phyloP scores from a whole-genome alignment of 2,888 invertebrate genomes.

The Plemyria rubiginata region DNA sequence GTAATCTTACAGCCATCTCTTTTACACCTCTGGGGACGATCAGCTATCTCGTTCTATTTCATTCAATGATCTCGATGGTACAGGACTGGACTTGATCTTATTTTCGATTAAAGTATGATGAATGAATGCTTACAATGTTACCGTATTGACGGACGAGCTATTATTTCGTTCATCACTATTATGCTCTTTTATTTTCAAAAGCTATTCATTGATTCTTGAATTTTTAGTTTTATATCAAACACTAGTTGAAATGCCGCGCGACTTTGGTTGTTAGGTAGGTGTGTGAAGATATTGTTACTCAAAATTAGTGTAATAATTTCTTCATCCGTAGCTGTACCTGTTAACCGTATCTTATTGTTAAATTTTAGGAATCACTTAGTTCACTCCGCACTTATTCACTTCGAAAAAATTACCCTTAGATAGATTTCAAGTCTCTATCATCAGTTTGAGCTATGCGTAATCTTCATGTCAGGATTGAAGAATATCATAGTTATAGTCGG shows the following conservation, averaged over 20 bases:
- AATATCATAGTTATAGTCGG: too few species aligned
- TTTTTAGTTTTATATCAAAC: background rate
- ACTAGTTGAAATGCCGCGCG: background rate
- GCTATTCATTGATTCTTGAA: slow-evolving; percentile 7
- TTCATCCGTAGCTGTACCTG: too few species aligned
- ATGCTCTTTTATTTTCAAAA: slow-evolving; percentile 31
- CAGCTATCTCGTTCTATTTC: slow-evolving; percentile 52
- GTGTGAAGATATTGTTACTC: too few species aligned
- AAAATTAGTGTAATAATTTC: too few species aligned
- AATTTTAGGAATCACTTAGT: too few species aligned
- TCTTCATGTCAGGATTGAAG: too few species aligned
- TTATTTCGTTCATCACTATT: slow-evolving; percentile 56
- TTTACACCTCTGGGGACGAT: slow-evolving; percentile 36
- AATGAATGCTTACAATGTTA: slow-evolving; percentile 65
- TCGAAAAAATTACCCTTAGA: too few species aligned
- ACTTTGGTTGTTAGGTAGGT: background rate
- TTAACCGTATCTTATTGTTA: too few species aligned
- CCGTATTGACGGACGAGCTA: slow-evolving; percentile 52
- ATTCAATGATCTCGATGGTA: slow-evolving; percentile 64
- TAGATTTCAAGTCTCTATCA: too few species aligned
- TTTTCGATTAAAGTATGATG: slow-evolving; percentile 72
- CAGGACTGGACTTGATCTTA: slow-evolving; percentile 64
- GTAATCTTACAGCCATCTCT: slow-evolving; percentile 53
- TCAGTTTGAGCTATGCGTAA: too few species aligned
- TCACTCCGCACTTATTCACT: too few species aligned